phyloP scores from a whole-genome alignment of 2,113 vertebrate species.

The Bucco capensis region DNA sequence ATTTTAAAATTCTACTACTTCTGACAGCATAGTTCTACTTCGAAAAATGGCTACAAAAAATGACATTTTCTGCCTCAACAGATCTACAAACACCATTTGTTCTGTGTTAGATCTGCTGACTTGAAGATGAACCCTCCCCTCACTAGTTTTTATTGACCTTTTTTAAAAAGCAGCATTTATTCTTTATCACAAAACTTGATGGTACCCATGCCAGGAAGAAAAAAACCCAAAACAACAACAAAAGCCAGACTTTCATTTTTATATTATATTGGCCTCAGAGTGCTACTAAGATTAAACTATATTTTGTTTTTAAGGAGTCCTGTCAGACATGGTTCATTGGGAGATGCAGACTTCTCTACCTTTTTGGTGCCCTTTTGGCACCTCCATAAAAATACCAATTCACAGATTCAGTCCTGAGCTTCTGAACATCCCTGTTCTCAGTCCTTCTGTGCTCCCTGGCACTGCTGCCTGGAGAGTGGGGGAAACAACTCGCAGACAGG shows the following conservation, averaged over 20 bases:
- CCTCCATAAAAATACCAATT: neutral
- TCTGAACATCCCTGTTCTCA: neutral
- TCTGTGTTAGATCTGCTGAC: neutral
- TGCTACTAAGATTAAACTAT: neutral
- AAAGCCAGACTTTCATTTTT: neutral
- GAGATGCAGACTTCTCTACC: neutral
- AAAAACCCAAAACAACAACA: no score
- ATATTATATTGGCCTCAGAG: neutral
- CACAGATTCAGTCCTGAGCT: neutral
- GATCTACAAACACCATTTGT: neutral
- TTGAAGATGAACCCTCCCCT: neutral
- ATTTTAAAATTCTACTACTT: constrained; percentile 8
- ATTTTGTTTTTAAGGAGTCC: neutral
- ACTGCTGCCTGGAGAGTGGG: neutral
- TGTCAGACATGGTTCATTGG: neutral
- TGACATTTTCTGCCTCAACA: neutral
- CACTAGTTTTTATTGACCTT: neutral
- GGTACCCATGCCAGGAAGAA: neutral
- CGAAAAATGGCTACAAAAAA: neutral
- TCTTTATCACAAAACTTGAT: neutral
- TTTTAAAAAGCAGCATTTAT: neutral
- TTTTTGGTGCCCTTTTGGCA: neutral
- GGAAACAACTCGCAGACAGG: neutral
- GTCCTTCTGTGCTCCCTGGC: neutral
- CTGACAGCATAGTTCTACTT: neutral